A percentile compares a stretch with the other conserved stretches of the same genome.
phyloP scores from a whole-genome alignment of 2,888 invertebrate genomes.

The Dasypogon diadema region DNA sequence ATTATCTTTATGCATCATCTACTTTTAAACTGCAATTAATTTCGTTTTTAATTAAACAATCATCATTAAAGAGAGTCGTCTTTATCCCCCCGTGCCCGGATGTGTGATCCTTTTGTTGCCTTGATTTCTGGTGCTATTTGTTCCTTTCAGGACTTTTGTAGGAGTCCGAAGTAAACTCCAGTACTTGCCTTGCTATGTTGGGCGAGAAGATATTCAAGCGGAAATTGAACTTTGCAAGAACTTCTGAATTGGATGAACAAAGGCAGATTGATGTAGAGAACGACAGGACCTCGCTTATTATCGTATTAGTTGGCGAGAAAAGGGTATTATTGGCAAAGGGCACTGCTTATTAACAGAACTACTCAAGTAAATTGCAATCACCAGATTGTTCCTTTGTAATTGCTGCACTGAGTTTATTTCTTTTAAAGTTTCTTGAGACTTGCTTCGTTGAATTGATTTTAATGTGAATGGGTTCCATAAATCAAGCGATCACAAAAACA shows the following conservation, averaged over 20 bases:
- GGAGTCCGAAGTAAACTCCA: not conserved
- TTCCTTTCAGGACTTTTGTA: not conserved
- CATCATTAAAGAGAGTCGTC: constrained; percentile 48
- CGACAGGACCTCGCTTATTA: not conserved
- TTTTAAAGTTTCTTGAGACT: too few relatives aligned
- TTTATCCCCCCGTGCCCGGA: constrained; percentile 29
- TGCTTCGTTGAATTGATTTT: too few relatives aligned
- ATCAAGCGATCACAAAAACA: too few relatives aligned
- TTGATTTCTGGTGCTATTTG: constrained; percentile 41
- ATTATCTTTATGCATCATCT: constrained; percentile 55
- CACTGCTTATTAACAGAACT: constrained; percentile 1
- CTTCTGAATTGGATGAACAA: constrained; percentile 20
- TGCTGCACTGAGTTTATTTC: too few relatives aligned
- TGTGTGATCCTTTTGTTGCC: constrained; percentile 47
- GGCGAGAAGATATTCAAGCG: constrained; percentile 24
- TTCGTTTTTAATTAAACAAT: constrained; percentile 55
- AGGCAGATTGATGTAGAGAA: not conserved
- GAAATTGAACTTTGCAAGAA: constrained; percentile 36
- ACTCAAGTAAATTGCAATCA: constrained; percentile 3
- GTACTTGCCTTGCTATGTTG: not conserved
- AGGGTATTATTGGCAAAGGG: constrained; percentile 20
- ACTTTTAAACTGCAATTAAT: constrained; percentile 55
- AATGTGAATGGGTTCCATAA: too few relatives aligned
- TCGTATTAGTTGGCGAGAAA: constrained; percentile 24
- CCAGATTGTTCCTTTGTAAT: not conserved